Conservation (phyloP, 2,888 invertebrate genomes). For the Deilephila porcellus region DNA sequence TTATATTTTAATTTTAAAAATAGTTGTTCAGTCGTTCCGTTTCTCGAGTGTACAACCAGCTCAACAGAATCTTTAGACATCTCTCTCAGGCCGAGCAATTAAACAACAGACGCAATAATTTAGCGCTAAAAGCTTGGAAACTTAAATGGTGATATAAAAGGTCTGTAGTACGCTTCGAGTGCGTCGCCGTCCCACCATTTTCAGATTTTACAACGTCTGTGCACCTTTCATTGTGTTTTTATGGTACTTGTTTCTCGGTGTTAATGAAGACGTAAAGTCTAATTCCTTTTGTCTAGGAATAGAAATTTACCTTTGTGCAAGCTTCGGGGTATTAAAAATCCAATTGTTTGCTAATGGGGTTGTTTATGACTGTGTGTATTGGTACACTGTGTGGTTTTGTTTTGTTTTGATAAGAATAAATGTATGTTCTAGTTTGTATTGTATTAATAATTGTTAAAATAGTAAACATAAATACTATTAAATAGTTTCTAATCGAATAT, state of each 20-base stretch:
- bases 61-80: background rate
- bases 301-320: background rate
- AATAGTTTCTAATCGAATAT: no score
- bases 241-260: background rate
- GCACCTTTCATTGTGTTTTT: conserved; percentile 10
- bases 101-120: conserved; percentile 41
- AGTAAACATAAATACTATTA: no score
- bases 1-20: background rate
- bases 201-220: conserved; percentile 13
- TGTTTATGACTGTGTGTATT: no score
- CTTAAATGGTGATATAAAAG: conserved; percentile 35
- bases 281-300: background rate
- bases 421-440: no score
- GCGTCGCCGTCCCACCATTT: conserved; percentile 27
- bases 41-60: background rate
- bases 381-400: no score
- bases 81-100: conserved; percentile 33
- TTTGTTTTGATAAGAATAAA: no score
- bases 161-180: conserved; percentile 22
- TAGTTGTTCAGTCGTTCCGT: background rate
- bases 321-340: background rate
- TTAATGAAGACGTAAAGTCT: conserved; percentile 11
- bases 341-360: background rate
- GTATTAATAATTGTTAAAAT: no score
- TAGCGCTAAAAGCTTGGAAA: conserved; percentile 39